These are phyloP conservation scores for Macrotus californicus DNA, from an alignment of 2,113 vertebrate species.

Conservation along the genomic window DNA sequence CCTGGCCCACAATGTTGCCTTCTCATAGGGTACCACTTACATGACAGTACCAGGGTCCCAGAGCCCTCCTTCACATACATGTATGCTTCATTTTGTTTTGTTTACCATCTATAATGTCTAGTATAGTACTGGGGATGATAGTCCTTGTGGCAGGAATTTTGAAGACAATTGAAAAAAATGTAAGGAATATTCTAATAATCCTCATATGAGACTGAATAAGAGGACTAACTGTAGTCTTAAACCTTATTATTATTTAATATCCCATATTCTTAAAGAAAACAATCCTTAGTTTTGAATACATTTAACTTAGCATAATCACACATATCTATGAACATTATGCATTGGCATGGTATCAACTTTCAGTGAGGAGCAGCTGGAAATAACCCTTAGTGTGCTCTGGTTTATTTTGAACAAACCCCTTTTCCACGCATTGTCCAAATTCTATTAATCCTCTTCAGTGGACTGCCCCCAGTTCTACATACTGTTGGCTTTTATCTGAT, in stretches of 20 bases:
- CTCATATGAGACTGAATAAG: background rate
- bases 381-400: background rate
- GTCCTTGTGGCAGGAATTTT: background rate
- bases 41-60: background rate
- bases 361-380: background rate
- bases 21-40: background rate
- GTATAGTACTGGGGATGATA: background rate
- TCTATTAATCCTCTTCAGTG: background rate
- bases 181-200: background rate
- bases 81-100: background rate
- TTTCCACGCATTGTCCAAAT: background rate
- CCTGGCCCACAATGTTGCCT: background rate
- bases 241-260: background rate
- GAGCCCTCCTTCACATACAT: background rate
- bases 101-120: background rate
- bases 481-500: background rate
- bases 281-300: background rate
- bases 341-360: background rate
- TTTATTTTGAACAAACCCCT: background rate
- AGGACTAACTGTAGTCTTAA: background rate
- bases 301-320: background rate
- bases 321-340: background rate
- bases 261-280: background rate
- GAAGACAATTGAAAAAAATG: background rate
- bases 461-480: background rate